phyloP scores from a whole-genome alignment of 1,140 invertebrate species.

The Orchesella cincta region DNA sequence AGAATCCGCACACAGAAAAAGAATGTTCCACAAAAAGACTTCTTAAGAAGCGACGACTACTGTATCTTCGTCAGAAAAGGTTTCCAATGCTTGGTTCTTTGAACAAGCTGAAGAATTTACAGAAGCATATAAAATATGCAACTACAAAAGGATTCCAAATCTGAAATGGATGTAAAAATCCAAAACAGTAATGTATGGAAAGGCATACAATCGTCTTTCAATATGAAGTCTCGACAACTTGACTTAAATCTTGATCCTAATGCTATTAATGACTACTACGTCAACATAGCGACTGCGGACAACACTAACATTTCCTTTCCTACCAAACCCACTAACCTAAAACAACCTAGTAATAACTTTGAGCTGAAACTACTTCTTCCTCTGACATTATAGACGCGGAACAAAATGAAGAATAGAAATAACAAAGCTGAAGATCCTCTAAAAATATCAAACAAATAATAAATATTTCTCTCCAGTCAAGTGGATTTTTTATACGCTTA shows the following conservation, averaged over 20 bases:
- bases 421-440: neutral
- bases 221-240: neutral
- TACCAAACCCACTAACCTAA: neutral
- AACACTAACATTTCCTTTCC: neutral
- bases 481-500: neutral
- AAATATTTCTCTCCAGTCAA: neutral
- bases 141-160: no score
- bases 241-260: neutral
- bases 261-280: neutral
- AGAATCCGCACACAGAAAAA: no score
- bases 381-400: neutral
- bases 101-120: no score
- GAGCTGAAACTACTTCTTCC: neutral
- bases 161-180: no score
- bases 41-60: no score
- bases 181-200: no score
- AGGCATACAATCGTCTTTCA: neutral
- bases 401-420: slow-evolving; percentile 10
- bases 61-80: no score
- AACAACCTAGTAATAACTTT: neutral
- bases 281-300: neutral
- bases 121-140: no score
- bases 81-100: no score
- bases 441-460: slow-evolving; percentile 4
- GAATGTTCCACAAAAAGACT: no score